These are phyloP conservation scores for Heliocidaris tuberculata DNA, from an alignment of 35 echinoderm and acorn worm species.

Conservation along the genomic window DNA sequence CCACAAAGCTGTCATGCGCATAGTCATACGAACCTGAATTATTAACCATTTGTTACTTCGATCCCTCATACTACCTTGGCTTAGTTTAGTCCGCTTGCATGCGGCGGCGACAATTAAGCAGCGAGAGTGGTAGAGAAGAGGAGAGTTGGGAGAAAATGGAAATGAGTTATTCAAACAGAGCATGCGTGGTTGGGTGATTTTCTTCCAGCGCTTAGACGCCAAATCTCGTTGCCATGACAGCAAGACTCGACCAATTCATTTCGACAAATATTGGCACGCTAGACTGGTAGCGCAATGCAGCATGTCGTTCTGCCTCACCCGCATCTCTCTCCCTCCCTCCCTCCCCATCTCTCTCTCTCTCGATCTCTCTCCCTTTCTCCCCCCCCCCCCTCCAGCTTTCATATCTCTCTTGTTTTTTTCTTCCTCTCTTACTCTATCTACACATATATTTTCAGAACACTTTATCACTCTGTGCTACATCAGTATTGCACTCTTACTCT, in stretches of 20 bases:
- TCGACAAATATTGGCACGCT: slow-evolving; percentile 28
- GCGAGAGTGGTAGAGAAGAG: slow-evolving; percentile 4
- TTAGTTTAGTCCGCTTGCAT: slow-evolving; percentile 21
- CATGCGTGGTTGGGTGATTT: background rate
- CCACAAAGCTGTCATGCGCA: slow-evolving; percentile 28
- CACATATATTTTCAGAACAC: background rate
- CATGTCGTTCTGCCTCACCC: background rate
- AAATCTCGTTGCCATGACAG: slow-evolving; percentile 40
- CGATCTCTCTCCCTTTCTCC: background rate
- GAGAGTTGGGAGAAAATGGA: slow-evolving; percentile 21
- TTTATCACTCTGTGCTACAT: background rate
- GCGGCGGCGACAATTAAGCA: slow-evolving; percentile 36
- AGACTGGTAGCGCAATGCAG: background rate
- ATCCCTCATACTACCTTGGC: slow-evolving; percentile 17
- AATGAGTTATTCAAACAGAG: slow-evolving; percentile 21
- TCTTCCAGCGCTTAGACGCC: slow-evolving; percentile 44
- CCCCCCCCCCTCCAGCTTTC: background rate
- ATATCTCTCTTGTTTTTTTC: background rate
- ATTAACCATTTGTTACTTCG: slow-evolving; percentile 41
- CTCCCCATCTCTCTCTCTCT: background rate
- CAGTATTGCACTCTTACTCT: too few species aligned
- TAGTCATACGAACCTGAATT: slow-evolving; percentile 27
- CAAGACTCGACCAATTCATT: slow-evolving; percentile 48
- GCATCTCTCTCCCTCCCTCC: background rate
- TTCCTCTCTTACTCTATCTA: background rate